Conservation (phyloP, 2,113 vertebrate genomes). For the Montifringilla adamsi region DNA sequence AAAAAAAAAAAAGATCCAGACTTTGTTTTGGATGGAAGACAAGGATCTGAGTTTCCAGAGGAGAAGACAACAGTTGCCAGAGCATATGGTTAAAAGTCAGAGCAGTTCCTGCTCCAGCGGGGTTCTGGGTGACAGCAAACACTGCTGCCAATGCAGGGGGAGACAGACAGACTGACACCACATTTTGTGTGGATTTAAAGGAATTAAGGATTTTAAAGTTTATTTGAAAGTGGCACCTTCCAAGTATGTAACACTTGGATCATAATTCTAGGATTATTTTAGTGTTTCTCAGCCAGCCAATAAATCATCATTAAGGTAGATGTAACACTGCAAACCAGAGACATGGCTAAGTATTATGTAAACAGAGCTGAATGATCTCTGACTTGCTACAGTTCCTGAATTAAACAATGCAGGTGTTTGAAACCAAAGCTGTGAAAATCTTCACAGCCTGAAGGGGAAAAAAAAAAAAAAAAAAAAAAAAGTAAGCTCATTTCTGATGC, state of each 20-base stretch:
- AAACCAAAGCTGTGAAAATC: background rate
- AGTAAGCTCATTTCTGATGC: background rate
- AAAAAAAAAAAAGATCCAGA: background rate
- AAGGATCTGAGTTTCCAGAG: background rate
- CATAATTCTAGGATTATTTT: background rate
- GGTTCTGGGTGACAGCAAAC: background rate
- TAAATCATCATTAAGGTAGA: background rate
- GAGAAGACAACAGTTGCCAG: background rate
- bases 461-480: background rate
- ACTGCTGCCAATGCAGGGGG: background rate
- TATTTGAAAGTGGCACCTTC: background rate
- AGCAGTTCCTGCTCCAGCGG: rapidly evolving
- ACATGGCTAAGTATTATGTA: background rate
- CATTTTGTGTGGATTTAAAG: too few species aligned
- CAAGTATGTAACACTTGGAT: background rate
- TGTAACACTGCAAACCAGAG: background rate
- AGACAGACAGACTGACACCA: background rate
- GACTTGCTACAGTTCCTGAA: background rate
- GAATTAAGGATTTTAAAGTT: background rate
- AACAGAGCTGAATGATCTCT: background rate
- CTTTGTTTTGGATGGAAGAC: background rate
- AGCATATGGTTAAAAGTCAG: background rate
- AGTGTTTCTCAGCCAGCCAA: background rate
- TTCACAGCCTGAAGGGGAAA: background rate
- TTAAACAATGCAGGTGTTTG: background rate